These are phyloP conservation scores for Sciurus vulgaris DNA, from an alignment of 2,797 vertebrate genomes.

Conservation along the genomic window DNA sequence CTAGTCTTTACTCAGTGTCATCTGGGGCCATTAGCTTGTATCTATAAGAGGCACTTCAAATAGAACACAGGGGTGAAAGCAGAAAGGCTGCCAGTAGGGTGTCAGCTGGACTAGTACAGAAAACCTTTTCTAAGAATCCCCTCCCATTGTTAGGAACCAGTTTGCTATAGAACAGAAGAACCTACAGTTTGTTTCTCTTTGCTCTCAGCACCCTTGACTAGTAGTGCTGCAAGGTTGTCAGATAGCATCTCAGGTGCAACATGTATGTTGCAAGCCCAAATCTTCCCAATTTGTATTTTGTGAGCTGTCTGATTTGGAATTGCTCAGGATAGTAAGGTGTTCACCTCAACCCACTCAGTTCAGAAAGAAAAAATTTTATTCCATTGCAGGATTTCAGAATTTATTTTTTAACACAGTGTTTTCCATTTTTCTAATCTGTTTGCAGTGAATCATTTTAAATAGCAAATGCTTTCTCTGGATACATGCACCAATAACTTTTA, in stretches of 20 bases:
- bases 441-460: conserved; percentile 59
- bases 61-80: not conserved
- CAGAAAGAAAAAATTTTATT: not conserved
- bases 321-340: not conserved
- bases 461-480: conserved; percentile 11
- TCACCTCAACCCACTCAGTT: not conserved
- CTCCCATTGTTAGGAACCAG: not conserved
- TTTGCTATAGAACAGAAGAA: not conserved
- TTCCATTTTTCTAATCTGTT: conserved; percentile 15
- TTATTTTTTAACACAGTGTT: not conserved
- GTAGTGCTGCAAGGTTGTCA: not conserved
- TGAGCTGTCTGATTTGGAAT: conserved; percentile 25
- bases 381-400: not conserved
- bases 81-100: not conserved
- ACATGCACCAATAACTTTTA: not conserved
- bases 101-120: not conserved
- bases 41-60: not conserved
- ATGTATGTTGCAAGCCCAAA: not conserved
- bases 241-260: not conserved
- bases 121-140: not conserved
- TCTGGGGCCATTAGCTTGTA: not conserved
- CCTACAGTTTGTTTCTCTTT: not conserved
- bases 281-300: not conserved
- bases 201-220: not conserved
- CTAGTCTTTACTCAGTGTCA: not conserved